Evolutionary conservation across 53 echinoderm and acorn worm genomes (phyloP), one percentile per base, ranked within the genome.

Genomic region (Holothuria leucospilota): DNA sequence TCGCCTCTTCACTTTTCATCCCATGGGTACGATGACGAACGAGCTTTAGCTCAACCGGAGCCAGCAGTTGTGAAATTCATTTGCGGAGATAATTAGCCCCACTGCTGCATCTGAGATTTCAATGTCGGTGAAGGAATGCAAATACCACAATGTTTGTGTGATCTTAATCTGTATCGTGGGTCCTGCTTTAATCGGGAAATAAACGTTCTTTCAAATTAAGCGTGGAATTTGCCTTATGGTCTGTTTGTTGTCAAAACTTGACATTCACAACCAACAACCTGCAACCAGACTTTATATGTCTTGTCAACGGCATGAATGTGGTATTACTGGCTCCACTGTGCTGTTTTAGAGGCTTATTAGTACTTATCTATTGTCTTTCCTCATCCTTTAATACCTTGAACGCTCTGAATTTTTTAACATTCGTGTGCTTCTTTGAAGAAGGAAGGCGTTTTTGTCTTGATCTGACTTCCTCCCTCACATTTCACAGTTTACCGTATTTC

Each of bases 51-150:
- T 24, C 25, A 52, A 30, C 75, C 26, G 51, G 49, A 49, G 75
- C 46, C 16, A 21, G 39, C 52, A 75, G 75, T 75, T 49, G 75
- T 75, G 75, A 75, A 49, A 75, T 23, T 75, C 75, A 75, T 75
- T 75, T 49, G 51, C 18, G 12, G 51, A 75, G 75, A 75, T 75
- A 75, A 75, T 75, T 75, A 75, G 75, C 51, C 49, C 46, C 49
- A 49, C 21, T 52, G 27, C 26, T 39, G n/a, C 70, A 70, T 70
- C 70, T 70, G 34, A 70, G 38, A 38, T 38, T 41, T 69, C 29
- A 34, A 39, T 13, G 13, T 49, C 13, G 18, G 56, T 13, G 56
- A 56, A 56, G 56, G 56, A 56, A 56, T 56, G 15, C 56, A 56
- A 15, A 56, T 56, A 56, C 56, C 56, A 16, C 56, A 56, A 56